Base-by-base conservation (phyloP, 2,113 vertebrate genomes). In the Lepus americanus region DNA sequence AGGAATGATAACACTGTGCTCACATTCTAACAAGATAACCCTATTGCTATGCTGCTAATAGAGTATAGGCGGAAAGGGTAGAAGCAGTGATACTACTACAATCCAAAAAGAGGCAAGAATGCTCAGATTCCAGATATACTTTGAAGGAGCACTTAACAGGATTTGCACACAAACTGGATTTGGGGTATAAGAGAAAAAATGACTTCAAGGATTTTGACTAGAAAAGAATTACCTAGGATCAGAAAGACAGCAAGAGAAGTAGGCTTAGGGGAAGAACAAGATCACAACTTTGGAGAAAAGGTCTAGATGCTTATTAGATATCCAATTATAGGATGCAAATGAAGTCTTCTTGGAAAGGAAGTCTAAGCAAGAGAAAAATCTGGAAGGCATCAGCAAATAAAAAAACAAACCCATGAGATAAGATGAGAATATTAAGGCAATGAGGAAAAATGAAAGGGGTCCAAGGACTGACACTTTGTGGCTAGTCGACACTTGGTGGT, bases 141-240 rank as follows among this genome's bases (percentile, higher is more conserved):
- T 9, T 66, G 27, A 92, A 84, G 79, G 79, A 73, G 6, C 20
- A 61, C 3, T 92, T 11, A 83, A 79, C 9, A 87, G 13, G 14
- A 84, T 36, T 67, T 92, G 55, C 31, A 88, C 69, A 77, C 9
- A 72, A 92, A 73, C 0, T 39, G 20, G 31, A 85, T 64, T 69
- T 53, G 51, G 5, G 23, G 17, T 49, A 23, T 39, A 87, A 82
- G 39, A 69, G 11, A 74, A 95, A 90, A 82, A 14, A 89, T 12
- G 14, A 83, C 59, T 49, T 83, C 33, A 89, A 90, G 82, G 5
- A 29, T 66, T 80, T 33, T 90, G 77, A 95, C 25, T 76, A 90
- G 61, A 90, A 95, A 83, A 66, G 51, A 90, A 87, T 73, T 87
- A 87, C 20, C 63, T 16, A 94, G 92, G 44, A 77, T 59, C 13